Evolutionary conservation across 2,797 vertebrate genomes (phyloP).

Genomic region (Gallinago nigripennis): DNA sequence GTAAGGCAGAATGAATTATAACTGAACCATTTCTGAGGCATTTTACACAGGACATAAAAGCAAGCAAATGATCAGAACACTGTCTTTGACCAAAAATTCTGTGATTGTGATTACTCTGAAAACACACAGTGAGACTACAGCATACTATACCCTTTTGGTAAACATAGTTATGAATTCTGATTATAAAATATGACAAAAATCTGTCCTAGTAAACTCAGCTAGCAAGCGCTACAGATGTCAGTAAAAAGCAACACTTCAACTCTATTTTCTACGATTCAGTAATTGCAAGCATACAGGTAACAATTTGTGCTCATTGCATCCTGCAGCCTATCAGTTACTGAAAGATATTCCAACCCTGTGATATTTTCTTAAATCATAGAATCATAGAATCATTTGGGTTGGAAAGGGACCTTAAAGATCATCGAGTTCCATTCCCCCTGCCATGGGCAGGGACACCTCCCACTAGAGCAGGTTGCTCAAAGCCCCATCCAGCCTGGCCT

Average conservation of each 20-base stretch:
- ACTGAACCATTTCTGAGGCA: not conserved
- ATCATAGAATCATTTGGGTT: no score
- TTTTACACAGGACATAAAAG: not conserved
- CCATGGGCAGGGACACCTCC: no score
- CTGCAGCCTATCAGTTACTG: not conserved
- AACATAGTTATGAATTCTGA: not conserved
- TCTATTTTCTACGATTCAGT: not conserved
- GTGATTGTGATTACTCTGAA: not conserved
- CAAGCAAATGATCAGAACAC: not conserved
- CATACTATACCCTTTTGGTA: not conserved
- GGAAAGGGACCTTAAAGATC: no score
- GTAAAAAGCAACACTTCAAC: not conserved
- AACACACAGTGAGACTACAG: not conserved
- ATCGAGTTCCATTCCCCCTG: no score
- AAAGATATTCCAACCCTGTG: not conserved
- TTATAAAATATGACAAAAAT: not conserved
- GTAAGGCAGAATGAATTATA: not conserved
- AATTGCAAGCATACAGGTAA: not conserved
- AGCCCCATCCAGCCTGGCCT: no score
- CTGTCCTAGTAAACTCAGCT: not conserved
- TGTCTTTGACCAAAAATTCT: not conserved
- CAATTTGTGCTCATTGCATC: not conserved
- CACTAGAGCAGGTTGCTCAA: no score
- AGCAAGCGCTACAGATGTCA: not conserved
- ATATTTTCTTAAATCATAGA: not conserved